Conservation (phyloP, 2,888 invertebrate species). For the Bembecia ichneumoniformis region DNA sequence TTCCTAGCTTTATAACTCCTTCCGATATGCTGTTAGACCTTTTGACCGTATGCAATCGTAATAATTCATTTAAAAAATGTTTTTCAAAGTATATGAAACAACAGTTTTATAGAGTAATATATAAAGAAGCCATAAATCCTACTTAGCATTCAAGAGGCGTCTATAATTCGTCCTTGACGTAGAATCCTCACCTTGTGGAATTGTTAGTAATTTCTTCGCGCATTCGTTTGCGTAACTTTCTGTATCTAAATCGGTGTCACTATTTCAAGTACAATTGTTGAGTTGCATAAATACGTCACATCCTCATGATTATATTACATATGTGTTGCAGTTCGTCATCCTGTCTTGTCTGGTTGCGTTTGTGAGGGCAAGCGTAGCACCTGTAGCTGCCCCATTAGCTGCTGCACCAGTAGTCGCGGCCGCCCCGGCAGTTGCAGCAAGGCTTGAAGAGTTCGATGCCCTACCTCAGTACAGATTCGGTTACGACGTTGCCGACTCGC, state of each 20-base stretch:
- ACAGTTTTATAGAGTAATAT: no score
- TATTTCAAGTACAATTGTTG: slow-evolving; percentile 55
- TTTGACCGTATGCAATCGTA: no score
- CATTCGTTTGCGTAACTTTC: slow-evolving; percentile 45
- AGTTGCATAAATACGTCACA: not conserved
- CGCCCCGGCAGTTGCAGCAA: slow-evolving; percentile 27
- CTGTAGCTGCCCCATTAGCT: slow-evolving; percentile 15
- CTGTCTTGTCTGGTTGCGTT: slow-evolving; percentile 45
- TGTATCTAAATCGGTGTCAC: slow-evolving; percentile 60
- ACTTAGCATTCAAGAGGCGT: slow-evolving; percentile 41
- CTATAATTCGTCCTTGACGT: slow-evolving; percentile 47
- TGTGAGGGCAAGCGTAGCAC: slow-evolving; percentile 33
- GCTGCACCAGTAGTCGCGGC: slow-evolving; percentile 22
- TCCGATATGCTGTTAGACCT: no score
- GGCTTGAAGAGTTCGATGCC: slow-evolving; percentile 62
- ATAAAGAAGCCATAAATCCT: slow-evolving; percentile 14
- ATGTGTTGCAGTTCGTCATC: slow-evolving; percentile 36
- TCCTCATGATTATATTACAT: not conserved
- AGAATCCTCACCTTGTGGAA: slow-evolving; percentile 47
- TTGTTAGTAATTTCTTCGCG: slow-evolving; percentile 62
- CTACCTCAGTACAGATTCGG: slow-evolving; percentile 70
- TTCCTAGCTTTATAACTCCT: no score
- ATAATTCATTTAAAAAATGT: no score
- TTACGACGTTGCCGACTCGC: slow-evolving; percentile 48
- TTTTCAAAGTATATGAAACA: no score